Evolutionary conservation across 1,140 invertebrate species (phyloP), one percentile per base, ranked within the genome.

Genomic region (Yoshiicerus persimilis): DNA sequence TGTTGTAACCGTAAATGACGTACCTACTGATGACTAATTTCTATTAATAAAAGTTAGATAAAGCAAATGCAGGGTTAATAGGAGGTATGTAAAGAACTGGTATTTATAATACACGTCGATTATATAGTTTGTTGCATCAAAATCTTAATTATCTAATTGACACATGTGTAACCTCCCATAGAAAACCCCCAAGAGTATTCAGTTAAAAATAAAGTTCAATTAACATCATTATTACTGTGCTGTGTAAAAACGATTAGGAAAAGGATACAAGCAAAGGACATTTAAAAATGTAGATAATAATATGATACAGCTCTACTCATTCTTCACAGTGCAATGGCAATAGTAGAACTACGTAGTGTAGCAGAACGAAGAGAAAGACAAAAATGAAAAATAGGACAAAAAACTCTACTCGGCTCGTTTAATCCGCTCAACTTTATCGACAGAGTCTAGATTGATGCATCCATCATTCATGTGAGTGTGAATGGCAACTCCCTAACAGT

Each of bases 311-410:
- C 6, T n/a, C 47, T 56, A n/a, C 47, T n/a, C 20, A 56, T n/a
- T 56, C 13, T 39, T 39, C 38, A 39, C 38, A 27, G 10, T 30
- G 23, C 23, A 30, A 27, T 56, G 47, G 32, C 34, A 80, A 80
- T 23, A n/a, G n/a, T 38, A 80, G 20, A 80, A 38, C 16, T 80
- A 20, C 34, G 20, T 23, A n/a, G 32, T 34, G 38, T 32, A 38
- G 66, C 34, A 80, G n/a, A 30, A 36, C 34, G 34, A 32, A 20
- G 1, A 34, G 32, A 34, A 80, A 30, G 75, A 80, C 32, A 80
- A 38, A 80, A 80, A 80, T 80, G 16, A 80, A 80, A 80, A 80
- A 77, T 80, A 38, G 75, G 34, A 38, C 75, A 80, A 34, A 80
- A 80, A 80, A 80, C 34, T 80, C 32, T 80, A 34, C 66, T 30